A percentile compares a stretch with the other conserved stretches of the same genome.
Evolutionary conservation across 1,140 invertebrate genomes (phyloP).

Genomic region (Drosophila subpulchrella): DNA sequence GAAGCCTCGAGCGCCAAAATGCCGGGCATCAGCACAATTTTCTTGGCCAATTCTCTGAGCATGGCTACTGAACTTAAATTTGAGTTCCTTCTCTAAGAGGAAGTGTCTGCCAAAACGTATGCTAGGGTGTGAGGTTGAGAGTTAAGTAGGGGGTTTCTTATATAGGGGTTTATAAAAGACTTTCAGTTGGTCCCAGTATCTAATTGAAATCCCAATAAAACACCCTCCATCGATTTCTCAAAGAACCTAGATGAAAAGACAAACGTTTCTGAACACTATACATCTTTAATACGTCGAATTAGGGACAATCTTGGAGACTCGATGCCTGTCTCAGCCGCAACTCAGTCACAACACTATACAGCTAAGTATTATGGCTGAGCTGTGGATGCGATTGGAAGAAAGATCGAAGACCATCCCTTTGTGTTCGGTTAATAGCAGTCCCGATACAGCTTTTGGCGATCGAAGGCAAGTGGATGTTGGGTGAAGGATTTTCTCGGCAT

Average conservation of each 20-base stretch:
- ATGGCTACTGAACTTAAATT: slow-evolving; percentile 18
- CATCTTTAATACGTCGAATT: slow-evolving; percentile 18
- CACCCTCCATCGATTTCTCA: too few relatives aligned
- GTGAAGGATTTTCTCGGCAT: slow-evolving; percentile 2
- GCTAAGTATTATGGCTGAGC: background rate
- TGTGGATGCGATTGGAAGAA: background rate
- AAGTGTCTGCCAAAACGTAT: slow-evolving; percentile 3
- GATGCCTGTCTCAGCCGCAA: slow-evolving; percentile 4
- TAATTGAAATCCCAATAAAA: background rate
- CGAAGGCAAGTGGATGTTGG: background rate
- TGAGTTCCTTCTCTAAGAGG: slow-evolving; percentile 4
- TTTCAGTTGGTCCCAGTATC: background rate
- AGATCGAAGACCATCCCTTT: background rate
- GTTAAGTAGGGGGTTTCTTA: background rate
- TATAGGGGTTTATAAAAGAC: background rate
- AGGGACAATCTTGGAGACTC: background rate
- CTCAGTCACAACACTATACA: slow-evolving; percentile 1
- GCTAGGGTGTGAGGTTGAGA: background rate
- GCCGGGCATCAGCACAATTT: background rate
- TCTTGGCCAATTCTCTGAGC: slow-evolving; percentile 1
- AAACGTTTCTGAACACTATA: slow-evolving; percentile 4
- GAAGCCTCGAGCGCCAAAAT: background rate
- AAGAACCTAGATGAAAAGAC: background rate
- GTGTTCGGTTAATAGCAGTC: slow-evolving; percentile 20
- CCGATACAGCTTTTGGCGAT: slow-evolving; percentile 7